A percentile compares a stretch with the other conserved stretches of the same genome.
phyloP scores from a whole-genome alignment of 2,113 vertebrate genomes.

The Percina caprodes region DNA sequence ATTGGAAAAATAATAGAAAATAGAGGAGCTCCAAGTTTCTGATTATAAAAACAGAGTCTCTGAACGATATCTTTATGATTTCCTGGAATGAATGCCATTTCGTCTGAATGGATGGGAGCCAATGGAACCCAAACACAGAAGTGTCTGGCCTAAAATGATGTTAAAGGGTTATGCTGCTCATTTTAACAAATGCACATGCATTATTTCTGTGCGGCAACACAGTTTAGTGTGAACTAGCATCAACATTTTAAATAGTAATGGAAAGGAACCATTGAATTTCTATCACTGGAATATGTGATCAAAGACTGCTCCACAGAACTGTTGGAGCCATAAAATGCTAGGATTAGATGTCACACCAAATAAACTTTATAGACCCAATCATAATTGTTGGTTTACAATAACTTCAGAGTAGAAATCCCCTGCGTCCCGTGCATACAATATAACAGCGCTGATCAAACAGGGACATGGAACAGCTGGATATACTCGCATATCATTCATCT shows the following conservation, averaged over 20 bases:
- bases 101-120: constrained; percentile 51
- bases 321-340: background rate
- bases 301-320: background rate
- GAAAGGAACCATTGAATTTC: background rate
- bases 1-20: constrained; percentile 72
- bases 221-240: background rate
- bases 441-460: no score
- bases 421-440: no score
- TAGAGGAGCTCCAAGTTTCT: constrained; percentile 59
- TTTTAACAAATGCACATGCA: constrained; percentile 1
- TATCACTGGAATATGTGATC: background rate
- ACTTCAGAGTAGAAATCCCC: no score
- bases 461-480: no score
- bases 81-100: constrained; percentile 76
- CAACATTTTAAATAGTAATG: background rate
- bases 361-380: background rate
- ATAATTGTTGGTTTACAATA: no score
- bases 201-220: constrained; percentile 9
- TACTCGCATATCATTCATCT: no score
- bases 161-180: background rate
- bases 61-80: constrained; percentile 70
- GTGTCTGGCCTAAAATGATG: constrained; percentile 27
- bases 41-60: constrained; percentile 74
- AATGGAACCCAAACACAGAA: constrained; percentile 48
- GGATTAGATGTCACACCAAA: background rate